A percentile compares a stretch with the other conserved stretches of the same genome.
Conservation (phyloP, 2,797 vertebrate genomes). For the Sternarchorhynchus goeldii region DNA sequence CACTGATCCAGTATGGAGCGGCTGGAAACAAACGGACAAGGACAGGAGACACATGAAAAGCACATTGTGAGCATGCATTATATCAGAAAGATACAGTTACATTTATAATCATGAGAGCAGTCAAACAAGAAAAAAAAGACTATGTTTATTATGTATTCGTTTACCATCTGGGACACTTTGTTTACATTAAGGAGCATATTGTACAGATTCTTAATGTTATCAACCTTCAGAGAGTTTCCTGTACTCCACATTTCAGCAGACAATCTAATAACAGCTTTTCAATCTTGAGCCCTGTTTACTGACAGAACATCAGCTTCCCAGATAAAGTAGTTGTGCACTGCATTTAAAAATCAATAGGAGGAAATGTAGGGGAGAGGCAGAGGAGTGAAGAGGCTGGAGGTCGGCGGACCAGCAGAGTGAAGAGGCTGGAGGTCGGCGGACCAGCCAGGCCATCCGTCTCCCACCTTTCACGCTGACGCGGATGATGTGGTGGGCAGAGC, state of each 20-base stretch:
- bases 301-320: conserved; percentile 30
- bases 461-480: conserved; percentile 91
- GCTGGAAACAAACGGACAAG: conserved; percentile 71
- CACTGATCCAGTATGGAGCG: conserved; percentile 93
- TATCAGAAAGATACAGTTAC: too few relatives aligned
- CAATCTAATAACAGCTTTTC: conserved; percentile 39
- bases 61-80: too few relatives aligned
- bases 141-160: not conserved
- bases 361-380: conserved; percentile 28
- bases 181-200: conserved; percentile 9
- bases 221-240: conserved; percentile 19
- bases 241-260: conserved; percentile 27
- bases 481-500: conserved; percentile 83
- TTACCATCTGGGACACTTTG: conserved; percentile 11
- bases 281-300: conserved; percentile 30
- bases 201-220: conserved; percentile 17
- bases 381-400: not conserved
- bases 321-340: conserved; percentile 34
- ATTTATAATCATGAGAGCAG: too few relatives aligned
- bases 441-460: conserved; percentile 20
- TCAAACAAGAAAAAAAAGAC: too few relatives aligned
- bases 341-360: conserved; percentile 64
- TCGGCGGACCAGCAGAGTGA: not conserved
- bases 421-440: not conserved
- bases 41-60: conserved; percentile 6